phyloP scores from a whole-genome alignment of 2,797 vertebrate genomes.

The Babyrousa celebensis region DNA sequence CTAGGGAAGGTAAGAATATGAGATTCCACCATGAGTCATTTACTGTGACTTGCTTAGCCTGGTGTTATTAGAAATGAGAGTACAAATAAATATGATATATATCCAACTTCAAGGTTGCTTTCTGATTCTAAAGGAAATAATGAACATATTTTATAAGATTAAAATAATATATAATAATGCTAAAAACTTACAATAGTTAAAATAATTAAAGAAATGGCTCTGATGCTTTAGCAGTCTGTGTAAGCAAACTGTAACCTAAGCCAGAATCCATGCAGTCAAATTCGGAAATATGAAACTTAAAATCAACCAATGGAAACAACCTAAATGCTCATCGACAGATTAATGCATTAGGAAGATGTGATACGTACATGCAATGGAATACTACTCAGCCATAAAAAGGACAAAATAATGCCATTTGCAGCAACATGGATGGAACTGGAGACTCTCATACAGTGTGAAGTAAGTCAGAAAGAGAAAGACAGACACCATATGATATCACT shows the following conservation, averaged over 20 bases:
- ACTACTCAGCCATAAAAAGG: too few species aligned
- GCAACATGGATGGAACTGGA: too few species aligned
- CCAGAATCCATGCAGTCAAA: background rate
- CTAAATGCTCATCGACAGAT: too few species aligned
- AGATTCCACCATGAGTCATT: background rate
- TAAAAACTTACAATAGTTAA: background rate
- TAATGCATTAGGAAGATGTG: too few species aligned
- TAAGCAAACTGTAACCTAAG: background rate
- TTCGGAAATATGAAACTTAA: background rate
- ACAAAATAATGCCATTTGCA: too few species aligned
- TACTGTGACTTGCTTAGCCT: constrained; percentile 6
- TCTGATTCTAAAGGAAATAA: constrained; percentile 56
- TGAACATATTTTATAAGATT: constrained; percentile 8
- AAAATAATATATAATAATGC: background rate
- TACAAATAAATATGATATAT: background rate
- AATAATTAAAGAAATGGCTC: background rate
- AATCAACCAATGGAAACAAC: background rate
- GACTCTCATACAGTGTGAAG: too few species aligned
- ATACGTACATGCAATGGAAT: too few species aligned
- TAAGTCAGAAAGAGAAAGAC: too few species aligned
- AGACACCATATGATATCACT: too few species aligned
- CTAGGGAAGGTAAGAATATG: background rate
- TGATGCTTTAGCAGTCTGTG: background rate
- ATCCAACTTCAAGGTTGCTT: constrained; percentile 1
- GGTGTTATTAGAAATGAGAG: background rate